Conservation (phyloP, 53 echinoderm and acorn worm species). For the Henricia sp. region DNA sequence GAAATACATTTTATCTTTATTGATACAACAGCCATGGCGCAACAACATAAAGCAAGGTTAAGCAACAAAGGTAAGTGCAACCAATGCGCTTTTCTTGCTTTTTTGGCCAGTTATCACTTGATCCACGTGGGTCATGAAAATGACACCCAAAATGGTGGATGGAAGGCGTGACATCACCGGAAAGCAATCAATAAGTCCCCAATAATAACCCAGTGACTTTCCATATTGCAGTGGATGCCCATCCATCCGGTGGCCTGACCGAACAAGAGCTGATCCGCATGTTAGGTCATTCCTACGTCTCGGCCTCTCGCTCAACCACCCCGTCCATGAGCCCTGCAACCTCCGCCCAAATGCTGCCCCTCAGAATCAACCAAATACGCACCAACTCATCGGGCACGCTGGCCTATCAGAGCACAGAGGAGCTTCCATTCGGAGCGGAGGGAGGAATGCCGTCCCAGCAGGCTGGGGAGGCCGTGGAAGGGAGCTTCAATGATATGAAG, state of each 20-base stretch:
- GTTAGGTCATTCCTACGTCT: constrained; percentile 83
- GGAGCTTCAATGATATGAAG: constrained; percentile 61
- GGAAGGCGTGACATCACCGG: no score
- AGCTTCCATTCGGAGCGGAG: constrained; percentile 72
- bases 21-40: no score
- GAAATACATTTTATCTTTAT: no score
- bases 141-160: no score
- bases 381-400: constrained; percentile 77
- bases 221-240: constrained; percentile 18
- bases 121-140: no score
- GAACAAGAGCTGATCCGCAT: constrained; percentile 93
- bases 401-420: constrained; percentile 78
- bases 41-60: no score
- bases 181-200: no score
- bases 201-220: no score
- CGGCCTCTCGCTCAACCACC: constrained; percentile 94
- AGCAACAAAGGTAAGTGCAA: no score
- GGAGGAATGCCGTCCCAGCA: constrained; percentile 55
- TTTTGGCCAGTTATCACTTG: no score
- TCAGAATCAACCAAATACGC: constrained; percentile 80
- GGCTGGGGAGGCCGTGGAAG: constrained; percentile 22
- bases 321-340: constrained; percentile 98
- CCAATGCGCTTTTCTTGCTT: no score
- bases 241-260: constrained; percentile 74
- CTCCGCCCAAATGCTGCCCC: constrained; percentile 75